Conservation (phyloP, 1,140 invertebrate species). For the Drosophila auraria region DNA sequence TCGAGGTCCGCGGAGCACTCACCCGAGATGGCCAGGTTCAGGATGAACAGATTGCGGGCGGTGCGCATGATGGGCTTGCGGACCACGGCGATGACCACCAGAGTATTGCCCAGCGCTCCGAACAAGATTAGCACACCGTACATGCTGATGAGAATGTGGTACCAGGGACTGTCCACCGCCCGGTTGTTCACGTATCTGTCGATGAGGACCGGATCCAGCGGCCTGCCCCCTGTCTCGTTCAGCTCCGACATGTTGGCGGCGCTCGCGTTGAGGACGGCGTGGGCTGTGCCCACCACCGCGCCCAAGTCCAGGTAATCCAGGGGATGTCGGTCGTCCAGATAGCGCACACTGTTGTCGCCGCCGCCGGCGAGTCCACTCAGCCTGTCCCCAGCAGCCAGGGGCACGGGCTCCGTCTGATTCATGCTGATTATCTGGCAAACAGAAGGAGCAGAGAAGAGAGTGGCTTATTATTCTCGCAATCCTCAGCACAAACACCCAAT, state of each 20-base stretch:
- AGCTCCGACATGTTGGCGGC: conserved; percentile 22
- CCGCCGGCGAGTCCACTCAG: conserved; percentile 31
- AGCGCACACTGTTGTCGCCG: conserved; percentile 30
- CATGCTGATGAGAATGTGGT: conserved; percentile 88
- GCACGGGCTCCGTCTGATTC: conserved; percentile 61
- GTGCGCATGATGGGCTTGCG: conserved; percentile 93
- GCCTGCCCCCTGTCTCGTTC: conserved; percentile 38
- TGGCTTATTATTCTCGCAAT: conserved; percentile 18
- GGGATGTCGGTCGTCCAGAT: conserved; percentile 47
- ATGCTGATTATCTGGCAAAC: conserved; percentile 62
- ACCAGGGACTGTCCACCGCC: conserved; percentile 88
- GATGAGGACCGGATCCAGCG: conserved; percentile 82
- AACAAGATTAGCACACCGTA: conserved; percentile 91
- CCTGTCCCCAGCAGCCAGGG: conserved; percentile 22
- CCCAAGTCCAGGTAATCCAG: conserved; percentile 57
- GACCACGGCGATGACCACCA: conserved; percentile 92
- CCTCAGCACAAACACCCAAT: conserved; percentile 23
- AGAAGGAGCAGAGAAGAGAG: conserved; percentile 12
- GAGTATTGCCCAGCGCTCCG: conserved; percentile 91
- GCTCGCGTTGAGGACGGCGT: conserved; percentile 14
- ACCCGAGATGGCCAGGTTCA: conserved; percentile 93
- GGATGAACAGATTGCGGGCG: conserved; percentile 94
- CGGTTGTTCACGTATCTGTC: conserved; percentile 88
- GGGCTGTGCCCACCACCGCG: neutral
- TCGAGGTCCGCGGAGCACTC: conserved; percentile 29